Conservation (phyloP, 2,888 invertebrate genomes). For the Lypha dubia region DNA sequence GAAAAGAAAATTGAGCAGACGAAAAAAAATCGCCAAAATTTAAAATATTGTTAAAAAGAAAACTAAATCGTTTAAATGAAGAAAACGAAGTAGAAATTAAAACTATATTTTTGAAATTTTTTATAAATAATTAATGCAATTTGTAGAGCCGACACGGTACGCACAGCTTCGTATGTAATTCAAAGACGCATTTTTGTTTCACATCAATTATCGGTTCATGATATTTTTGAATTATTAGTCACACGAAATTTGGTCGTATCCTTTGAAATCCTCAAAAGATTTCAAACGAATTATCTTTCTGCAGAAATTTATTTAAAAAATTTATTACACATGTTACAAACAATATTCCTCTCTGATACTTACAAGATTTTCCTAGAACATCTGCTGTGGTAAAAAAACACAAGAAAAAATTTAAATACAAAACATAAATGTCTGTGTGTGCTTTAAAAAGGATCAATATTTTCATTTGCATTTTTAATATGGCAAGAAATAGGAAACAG, state of each 20-base stretch:
- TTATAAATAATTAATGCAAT: no score
- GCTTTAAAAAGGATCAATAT: slow-evolving; percentile 26
- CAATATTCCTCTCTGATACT: not conserved
- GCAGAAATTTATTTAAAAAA: not conserved
- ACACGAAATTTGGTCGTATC: not conserved
- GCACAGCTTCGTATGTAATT: no score
- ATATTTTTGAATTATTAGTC: not conserved
- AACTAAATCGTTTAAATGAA: no score
- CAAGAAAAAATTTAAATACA: no score
- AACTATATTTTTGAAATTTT: no score
- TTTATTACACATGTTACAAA: not conserved
- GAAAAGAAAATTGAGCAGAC: no score
- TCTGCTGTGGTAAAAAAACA: slow-evolving; percentile 6
- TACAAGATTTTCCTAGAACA: slow-evolving; percentile 29
- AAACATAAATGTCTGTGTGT: not conserved
- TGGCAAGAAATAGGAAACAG: slow-evolving; percentile 27
- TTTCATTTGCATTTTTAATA: slow-evolving; percentile 13
- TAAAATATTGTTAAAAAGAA: no score
- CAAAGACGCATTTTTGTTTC: no score
- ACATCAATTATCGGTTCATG: no score
- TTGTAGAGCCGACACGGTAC: no score
- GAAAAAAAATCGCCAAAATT: no score
- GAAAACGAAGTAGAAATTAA: no score
- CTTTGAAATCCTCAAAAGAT: not conserved
- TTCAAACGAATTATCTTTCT: not conserved